Conservation (phyloP, 2,888 invertebrate species). For the Odiellus spinosus region DNA sequence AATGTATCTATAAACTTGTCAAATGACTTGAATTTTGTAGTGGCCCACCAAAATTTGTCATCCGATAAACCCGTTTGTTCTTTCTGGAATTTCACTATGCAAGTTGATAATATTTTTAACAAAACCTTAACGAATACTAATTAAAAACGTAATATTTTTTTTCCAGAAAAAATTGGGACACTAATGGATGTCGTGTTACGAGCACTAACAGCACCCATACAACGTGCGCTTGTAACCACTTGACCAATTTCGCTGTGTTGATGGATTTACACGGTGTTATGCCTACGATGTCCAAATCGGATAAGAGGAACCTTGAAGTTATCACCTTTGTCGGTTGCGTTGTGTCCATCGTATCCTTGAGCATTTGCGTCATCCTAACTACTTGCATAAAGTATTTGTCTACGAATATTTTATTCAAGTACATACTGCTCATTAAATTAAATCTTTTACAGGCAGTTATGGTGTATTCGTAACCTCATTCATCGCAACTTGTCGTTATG, state of each 20-base stretch:
- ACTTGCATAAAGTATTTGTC: conserved; percentile 5
- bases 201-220: conserved; percentile 6
- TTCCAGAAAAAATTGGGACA: conserved; percentile 9
- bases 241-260: conserved; percentile 12
- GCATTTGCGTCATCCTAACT: conserved; percentile 7
- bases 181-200: conserved; percentile 6
- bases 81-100: conserved; percentile 10
- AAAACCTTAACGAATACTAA: too few species aligned
- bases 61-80: conserved; percentile 9
- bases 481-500: conserved; percentile 14
- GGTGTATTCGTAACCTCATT: conserved; percentile 13
- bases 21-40: conserved; percentile 2
- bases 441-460: not conserved
- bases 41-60: conserved; percentile 6
- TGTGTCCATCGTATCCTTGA: conserved; percentile 10
- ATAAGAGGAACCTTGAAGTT: conserved; percentile 4
- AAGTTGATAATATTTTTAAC: not conserved
- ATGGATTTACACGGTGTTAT: conserved; percentile 10
- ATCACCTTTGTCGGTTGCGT: conserved; percentile 10
- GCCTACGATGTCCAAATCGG: not conserved
- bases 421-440: not conserved
- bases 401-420: not conserved
- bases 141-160: too few species aligned
- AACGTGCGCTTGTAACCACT: conserved; percentile 10
- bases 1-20: too few species aligned